Percentiles rank a stretch among this genome's conserved stretches.
Conservation (phyloP, 1,140 invertebrate genomes). For the Carposina sasakii region DNA sequence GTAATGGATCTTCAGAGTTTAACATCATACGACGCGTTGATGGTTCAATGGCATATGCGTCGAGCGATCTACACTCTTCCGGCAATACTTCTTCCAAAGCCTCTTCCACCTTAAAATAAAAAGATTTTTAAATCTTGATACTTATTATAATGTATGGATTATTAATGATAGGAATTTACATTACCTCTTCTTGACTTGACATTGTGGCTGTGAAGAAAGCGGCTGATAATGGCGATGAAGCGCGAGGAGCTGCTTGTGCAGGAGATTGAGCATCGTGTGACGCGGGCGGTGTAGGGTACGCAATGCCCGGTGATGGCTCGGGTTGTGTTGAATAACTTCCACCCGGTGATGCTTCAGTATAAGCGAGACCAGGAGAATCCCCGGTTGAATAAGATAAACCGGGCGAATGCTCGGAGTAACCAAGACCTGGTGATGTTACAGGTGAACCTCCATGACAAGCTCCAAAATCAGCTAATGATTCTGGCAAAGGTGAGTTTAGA, state of each 20-base stretch:
- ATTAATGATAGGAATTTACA: background rate
- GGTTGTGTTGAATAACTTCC: constrained; percentile 73
- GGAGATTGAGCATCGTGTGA: constrained; percentile 85
- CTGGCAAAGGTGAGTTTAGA: constrained; percentile 82
- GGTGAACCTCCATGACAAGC: constrained; percentile 78
- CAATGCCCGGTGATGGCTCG: constrained; percentile 81
- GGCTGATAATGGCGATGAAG: constrained; percentile 78
- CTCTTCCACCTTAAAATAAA: constrained; percentile 77
- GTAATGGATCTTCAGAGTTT: constrained; percentile 86
- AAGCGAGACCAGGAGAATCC: constrained; percentile 56
- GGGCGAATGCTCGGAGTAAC: constrained; percentile 52
- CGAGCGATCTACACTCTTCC: constrained; percentile 78
- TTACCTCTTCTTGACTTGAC: constrained; percentile 83
- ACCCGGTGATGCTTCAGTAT: constrained; percentile 69
- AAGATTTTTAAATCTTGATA: constrained; percentile 3
- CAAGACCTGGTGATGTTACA: constrained; percentile 62
- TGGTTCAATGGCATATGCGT: constrained; percentile 77
- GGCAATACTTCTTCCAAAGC: constrained; percentile 86
- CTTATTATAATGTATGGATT: background rate
- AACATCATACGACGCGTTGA: constrained; percentile 80
- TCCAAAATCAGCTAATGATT: constrained; percentile 86
- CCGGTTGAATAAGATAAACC: constrained; percentile 58
- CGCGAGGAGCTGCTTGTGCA: constrained; percentile 61
- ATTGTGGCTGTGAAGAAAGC: constrained; percentile 90
- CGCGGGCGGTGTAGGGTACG: constrained; percentile 87